Evolutionary conservation across 2,797 vertebrate genomes (phyloP).

Genomic region (Lithobates pipiens): DNA sequence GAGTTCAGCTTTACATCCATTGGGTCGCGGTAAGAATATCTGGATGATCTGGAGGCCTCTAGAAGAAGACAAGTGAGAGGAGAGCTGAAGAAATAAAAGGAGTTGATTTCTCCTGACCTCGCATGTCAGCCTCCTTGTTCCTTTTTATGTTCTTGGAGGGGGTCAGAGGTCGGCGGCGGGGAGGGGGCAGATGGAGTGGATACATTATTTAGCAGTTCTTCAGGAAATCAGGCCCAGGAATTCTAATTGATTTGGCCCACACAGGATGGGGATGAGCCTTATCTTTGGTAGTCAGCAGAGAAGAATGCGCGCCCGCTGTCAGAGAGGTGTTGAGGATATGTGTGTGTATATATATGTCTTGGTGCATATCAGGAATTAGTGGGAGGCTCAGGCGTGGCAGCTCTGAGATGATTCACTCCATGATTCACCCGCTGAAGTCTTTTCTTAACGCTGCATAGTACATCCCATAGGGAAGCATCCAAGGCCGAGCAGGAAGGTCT

Average conservation of each 20-base stretch:
- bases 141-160: conserved; percentile 4
- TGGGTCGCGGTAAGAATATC: neutral
- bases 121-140: conserved; percentile 19
- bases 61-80: conserved; percentile 4
- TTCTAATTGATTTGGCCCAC: conserved; percentile 53
- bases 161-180: conserved; percentile 35
- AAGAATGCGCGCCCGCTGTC: conserved; percentile 38
- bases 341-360: conserved; percentile 17
- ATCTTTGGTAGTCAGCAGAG: conserved; percentile 45
- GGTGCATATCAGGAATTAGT: conserved; percentile 22
- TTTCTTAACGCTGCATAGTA: conserved; percentile 11
- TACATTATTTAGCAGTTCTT: conserved; percentile 51
- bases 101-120: conserved; percentile 8
- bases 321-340: conserved; percentile 41
- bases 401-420: neutral
- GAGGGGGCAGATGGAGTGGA: conserved; percentile 36
- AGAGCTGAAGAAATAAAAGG: conserved; percentile 17
- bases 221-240: conserved; percentile 35
- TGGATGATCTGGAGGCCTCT: neutral
- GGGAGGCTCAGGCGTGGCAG: conserved; percentile 22
- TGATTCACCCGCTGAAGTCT: conserved; percentile 14
- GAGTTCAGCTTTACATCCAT: too few relatives aligned
- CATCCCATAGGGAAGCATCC: conserved; percentile 1
- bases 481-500: neutral
- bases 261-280: conserved; percentile 50